Percentiles rank a stretch among this genome's conserved stretches.
These are phyloP conservation scores for Thymelicus acteon DNA, from an alignment of 2,888 invertebrate genomes.

Conservation along the genomic window DNA sequence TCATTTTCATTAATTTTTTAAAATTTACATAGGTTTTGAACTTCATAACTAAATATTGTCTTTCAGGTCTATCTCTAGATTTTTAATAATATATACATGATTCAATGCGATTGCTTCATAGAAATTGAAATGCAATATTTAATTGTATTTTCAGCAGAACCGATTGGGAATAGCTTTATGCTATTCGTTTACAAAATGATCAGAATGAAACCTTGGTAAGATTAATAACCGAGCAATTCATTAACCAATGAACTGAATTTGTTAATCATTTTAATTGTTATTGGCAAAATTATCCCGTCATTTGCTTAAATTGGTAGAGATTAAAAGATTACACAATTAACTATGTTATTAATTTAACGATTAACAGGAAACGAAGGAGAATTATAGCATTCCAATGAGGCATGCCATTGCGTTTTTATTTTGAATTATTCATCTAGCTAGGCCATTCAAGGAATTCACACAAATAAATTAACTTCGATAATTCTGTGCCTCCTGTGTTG, in stretches of 20 bases:
- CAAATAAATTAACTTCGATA: neutral
- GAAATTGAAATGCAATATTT: too few species aligned
- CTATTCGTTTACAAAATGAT: too few species aligned
- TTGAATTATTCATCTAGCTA: conserved; percentile 14
- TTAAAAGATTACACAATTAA: conserved; percentile 21
- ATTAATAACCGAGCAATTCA: neutral
- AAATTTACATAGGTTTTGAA: too few species aligned
- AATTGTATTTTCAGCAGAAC: too few species aligned
- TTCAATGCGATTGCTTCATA: too few species aligned
- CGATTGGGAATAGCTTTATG: too few species aligned
- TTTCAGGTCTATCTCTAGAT: too few species aligned
- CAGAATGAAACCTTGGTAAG: too few species aligned
- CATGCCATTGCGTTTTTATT: conserved; percentile 9
- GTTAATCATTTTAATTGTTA: conserved; percentile 23
- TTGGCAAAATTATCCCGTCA: conserved; percentile 8
- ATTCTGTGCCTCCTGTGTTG: too few species aligned
- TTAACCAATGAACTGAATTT: conserved; percentile 8
- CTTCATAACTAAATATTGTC: too few species aligned
- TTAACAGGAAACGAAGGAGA: conserved; percentile 15
- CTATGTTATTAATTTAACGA: neutral
- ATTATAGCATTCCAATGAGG: conserved; percentile 15
- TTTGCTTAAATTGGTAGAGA: neutral
- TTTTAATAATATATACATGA: too few species aligned
- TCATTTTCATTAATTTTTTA: too few species aligned
- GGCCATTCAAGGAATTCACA: conserved; percentile 13